Evolutionary conservation across 2,888 invertebrate species (phyloP).

Genomic region (Tridacna crocea): DNA sequence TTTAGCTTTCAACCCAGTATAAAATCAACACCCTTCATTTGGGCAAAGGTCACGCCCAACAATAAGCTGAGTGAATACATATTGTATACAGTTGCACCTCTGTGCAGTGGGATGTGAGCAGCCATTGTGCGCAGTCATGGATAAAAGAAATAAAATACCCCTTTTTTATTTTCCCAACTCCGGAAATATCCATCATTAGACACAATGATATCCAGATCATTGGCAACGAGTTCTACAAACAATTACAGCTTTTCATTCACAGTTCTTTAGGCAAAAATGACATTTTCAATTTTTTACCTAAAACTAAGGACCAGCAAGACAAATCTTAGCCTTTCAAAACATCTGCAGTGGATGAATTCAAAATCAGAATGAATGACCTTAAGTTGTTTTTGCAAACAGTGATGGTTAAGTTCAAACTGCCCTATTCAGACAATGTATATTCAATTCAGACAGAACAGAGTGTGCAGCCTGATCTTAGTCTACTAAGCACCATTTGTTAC

Average conservation of each 20-base stretch:
- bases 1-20: neutral
- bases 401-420: no score
- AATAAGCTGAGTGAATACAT: neutral
- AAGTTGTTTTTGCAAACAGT: no score
- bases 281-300: no score
- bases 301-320: neutral
- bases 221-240: no score
- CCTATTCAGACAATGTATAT: no score
- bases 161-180: neutral
- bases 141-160: neutral
- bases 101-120: neutral
- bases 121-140: neutral
- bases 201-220: neutral
- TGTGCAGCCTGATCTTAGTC: no score
- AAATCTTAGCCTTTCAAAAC: neutral
- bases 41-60: slow-evolving; percentile 2
- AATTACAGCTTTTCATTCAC: no score
- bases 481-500: no score
- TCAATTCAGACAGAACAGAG: no score
- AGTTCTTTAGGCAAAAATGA: no score
- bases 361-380: no score
- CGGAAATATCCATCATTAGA: slow-evolving; percentile 3
- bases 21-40: neutral
- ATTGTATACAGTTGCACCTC: slow-evolving; percentile 5
- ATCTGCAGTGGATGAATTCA: neutral